Base-by-base conservation (phyloP, 1,140 invertebrate genomes). In the Zaprionus tsacasi region DNA sequence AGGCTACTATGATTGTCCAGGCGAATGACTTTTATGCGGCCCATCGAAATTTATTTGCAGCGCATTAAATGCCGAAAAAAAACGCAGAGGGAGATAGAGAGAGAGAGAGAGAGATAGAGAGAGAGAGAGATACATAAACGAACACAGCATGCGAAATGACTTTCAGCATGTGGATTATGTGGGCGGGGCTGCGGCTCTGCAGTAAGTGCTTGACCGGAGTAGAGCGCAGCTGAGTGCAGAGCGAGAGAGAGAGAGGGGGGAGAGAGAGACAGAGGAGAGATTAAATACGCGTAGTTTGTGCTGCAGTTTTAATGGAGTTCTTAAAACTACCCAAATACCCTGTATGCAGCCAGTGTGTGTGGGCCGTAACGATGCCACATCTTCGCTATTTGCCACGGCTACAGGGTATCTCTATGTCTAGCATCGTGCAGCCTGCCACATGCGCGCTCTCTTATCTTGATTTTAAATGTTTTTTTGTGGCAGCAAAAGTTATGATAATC, bases 31-130 rank as follows among this genome's bases (percentile, higher is more conserved):
- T 86, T 86, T 87, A 87, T 87, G 59, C 33, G 45, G 35, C 25
- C 48, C 48, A 82, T 71, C 43, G 57, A 70, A 86, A 86, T 87
- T 86, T 87, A 86, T 86, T 87, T 87, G 68, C 65, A 76, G 56
- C 52, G 55, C 75, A 70, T 75, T 78, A 76, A 69, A 45, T 45
- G 40, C n/a, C 6, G 6, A 43, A 43, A 30, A 30, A 30, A 30
- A n/a, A n/a, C n/a, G 27, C 3, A 30, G 27, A 1, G 27, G 6
- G 6, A 40, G 35, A 35, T 21, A 6, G 35, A 45, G 27, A 56
- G 15, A 48, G 15, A 27, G 54, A 67, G 52, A 30, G 40, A 68
- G 35, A 43, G 2, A 2, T 21, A 7, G 35, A 45, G 27, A 56
- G 15, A 48, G 15, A 38, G 54, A 67, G 52, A 30, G 40, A 68